Conservation (phyloP, 2,888 invertebrate species). For the Drosophila stalkeri region DNA sequence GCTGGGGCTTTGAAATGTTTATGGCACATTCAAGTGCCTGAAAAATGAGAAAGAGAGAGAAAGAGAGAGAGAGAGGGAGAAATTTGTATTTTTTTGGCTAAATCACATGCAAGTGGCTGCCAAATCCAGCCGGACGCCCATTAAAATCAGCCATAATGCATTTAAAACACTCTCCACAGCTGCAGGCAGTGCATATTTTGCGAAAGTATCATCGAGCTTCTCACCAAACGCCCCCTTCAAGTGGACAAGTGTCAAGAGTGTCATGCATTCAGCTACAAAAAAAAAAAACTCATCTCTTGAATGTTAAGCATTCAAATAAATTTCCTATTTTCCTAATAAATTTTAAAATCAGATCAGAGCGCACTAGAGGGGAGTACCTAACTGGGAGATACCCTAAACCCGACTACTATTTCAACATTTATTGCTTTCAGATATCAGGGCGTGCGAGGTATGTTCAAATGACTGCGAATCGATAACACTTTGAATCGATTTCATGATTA, state of each 20-base stretch:
- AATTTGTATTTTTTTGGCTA: slow-evolving; percentile 13
- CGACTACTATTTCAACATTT: background rate
- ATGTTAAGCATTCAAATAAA: background rate
- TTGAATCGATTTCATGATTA: background rate
- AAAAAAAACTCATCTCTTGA: background rate
- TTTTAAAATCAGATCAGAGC: background rate
- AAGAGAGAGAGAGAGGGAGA: background rate
- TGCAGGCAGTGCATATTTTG: background rate
- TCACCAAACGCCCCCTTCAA: background rate
- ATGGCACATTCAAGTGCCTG: slow-evolving; percentile 42
- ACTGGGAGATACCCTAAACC: background rate
- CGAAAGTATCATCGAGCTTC: background rate
- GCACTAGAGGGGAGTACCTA: background rate
- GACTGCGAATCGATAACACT: background rate
- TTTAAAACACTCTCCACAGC: slow-evolving; percentile 1
- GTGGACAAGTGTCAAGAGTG: background rate
- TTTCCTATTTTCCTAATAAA: background rate
- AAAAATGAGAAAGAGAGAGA: background rate
- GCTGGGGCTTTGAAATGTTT: slow-evolving; percentile 36
- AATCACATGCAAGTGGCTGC: slow-evolving; percentile 25
- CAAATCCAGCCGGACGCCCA: slow-evolving; percentile 22
- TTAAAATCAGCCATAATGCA: slow-evolving; percentile 26
- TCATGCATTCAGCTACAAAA: background rate
- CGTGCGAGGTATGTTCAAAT: background rate
- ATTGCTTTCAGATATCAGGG: background rate